Conservation (phyloP, 1,140 invertebrate genomes). For the Drosophila obscura region DNA sequence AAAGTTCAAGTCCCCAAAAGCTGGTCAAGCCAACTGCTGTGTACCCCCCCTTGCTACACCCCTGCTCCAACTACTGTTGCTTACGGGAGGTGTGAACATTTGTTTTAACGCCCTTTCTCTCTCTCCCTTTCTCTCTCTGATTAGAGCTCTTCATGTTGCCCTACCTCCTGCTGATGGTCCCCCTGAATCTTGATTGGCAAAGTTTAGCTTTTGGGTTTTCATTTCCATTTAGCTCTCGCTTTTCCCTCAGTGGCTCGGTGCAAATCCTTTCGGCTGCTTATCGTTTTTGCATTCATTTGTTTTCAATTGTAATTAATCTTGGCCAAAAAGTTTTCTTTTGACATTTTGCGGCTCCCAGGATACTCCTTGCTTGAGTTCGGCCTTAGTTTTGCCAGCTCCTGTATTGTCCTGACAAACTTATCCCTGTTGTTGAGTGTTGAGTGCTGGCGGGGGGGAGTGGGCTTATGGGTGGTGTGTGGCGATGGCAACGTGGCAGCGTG, state of each 20-base stretch:
- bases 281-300: constrained; percentile 83
- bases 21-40: constrained; percentile 42
- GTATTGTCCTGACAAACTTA: constrained; percentile 52
- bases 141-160: constrained; percentile 22
- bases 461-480: constrained; percentile 30
- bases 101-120: constrained; percentile 52
- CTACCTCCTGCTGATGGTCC: constrained; percentile 10
- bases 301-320: constrained; percentile 83
- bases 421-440: constrained; percentile 22
- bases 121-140: constrained; percentile 14
- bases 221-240: constrained; percentile 29
- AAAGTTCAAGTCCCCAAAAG: constrained; percentile 56
- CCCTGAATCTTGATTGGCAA: constrained; percentile 69
- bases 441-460: neutral
- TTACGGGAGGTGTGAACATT: constrained; percentile 69
- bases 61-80: constrained; percentile 19
- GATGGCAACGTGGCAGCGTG: constrained; percentile 45
- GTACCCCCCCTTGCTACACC: no score
- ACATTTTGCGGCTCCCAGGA: constrained; percentile 73
- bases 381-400: constrained; percentile 46
- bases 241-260: neutral
- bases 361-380: constrained; percentile 34
- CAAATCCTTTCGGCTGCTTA: constrained; percentile 77
- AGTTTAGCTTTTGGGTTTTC: constrained; percentile 58
- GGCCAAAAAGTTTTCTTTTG: constrained; percentile 76